phyloP scores from a whole-genome alignment of 2,888 invertebrate genomes.

The Exocentrus adspersus region DNA sequence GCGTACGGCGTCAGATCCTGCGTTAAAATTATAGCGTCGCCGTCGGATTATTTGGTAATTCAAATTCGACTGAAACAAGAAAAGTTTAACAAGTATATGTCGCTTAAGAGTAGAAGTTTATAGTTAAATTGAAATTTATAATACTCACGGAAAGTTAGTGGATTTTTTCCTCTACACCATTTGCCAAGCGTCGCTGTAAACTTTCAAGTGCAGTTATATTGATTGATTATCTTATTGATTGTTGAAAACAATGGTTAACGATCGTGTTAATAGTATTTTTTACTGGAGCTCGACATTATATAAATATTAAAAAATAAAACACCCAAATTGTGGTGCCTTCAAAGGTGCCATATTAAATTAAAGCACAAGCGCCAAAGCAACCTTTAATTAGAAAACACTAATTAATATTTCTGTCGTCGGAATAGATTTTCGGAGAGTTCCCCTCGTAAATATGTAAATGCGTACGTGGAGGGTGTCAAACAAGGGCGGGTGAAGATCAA shows the following conservation, averaged over 20 bases:
- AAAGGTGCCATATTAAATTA: no score
- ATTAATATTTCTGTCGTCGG: neutral
- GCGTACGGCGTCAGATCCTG: no score
- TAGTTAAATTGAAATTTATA: constrained; percentile 13
- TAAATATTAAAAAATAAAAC: no score
- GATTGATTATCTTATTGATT: no score
- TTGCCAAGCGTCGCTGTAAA: neutral
- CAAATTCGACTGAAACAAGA: constrained; percentile 10
- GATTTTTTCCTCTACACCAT: neutral
- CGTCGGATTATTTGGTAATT: constrained; percentile 5
- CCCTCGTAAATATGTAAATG: constrained; percentile 19
- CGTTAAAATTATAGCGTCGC: no score
- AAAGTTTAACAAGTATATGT: constrained; percentile 7
- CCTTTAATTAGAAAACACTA: neutral
- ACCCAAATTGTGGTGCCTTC: no score
- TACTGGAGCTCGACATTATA: no score
- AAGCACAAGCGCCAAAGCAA: no score
- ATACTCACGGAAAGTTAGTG: neutral
- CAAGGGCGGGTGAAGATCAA: constrained; percentile 10
- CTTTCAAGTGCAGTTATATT: no score
- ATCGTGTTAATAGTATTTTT: no score
- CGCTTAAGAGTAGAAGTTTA: neutral
- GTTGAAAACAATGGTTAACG: no score
- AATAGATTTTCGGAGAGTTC: neutral
- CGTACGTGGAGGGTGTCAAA: neutral